Evolutionary conservation across 2,888 invertebrate species (phyloP), one percentile per base, ranked within the genome.

Genomic region (Agrypnus murinus): DNA sequence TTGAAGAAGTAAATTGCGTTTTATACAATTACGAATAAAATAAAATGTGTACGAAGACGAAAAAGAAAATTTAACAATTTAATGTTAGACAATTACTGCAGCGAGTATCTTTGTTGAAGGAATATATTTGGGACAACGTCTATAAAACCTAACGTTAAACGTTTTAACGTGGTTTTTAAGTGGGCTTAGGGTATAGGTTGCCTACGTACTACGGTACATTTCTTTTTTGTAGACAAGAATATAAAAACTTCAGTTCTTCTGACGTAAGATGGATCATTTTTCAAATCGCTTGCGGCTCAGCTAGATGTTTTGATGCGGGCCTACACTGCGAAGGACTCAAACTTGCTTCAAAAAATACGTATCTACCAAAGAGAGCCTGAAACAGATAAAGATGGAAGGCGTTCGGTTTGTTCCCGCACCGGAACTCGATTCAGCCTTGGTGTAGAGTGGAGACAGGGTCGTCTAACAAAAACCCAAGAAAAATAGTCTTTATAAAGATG

Each of bases 401-500:
- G 65, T 71, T 63, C 70, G 73, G 74, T 67, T 66, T 77, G 79
- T 78, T 78, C 75, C 74, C 72, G 69, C 77, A 79, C 82, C 83
- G 83, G 83, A 83, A 82, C 82, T 80, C 79, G 81, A 80, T 79
- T 78, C 81, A 79, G 71, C 72, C 74, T 69, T 71, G 74, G 74
- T 73, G 75, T 74, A 74, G 81, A 83, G 81, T 82, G 84, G 82
- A 83, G 82, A 83, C 83, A 83, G 83, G 82, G 81, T 81, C 81
- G 81, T 76, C 78, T 75, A 80, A 82, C 82, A 83, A 84, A 84
- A 85, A 84, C 81, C 80, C 77, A 83, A 85, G 85, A 85, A 85
- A 85, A 85, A 85, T 85, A 83, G 84, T 84, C 84, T 82, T 85
- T 84, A 84, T 84, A 84, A 84, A 84, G 82, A 85, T 84, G 85